Conservation (phyloP, 2,888 invertebrate genomes). For the Thymelicus acteon region DNA sequence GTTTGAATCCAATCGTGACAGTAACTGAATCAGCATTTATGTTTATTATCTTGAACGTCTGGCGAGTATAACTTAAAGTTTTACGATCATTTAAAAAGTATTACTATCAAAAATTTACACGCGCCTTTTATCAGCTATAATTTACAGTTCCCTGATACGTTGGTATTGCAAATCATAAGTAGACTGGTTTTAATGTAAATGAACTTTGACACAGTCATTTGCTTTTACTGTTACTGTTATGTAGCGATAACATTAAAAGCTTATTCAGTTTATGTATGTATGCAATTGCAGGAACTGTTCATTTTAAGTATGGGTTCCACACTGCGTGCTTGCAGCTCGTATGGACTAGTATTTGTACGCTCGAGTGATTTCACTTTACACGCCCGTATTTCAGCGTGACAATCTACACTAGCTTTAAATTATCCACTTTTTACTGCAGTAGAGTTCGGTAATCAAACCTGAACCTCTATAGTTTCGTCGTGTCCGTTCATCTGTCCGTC, state of each 20-base stretch:
- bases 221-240: constrained; percentile 8
- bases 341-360: too few species aligned
- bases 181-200: constrained; percentile 15
- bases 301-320: too few species aligned
- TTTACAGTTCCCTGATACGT: constrained; percentile 7
- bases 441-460: too few species aligned
- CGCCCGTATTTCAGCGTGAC: too few species aligned
- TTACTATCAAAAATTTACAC: constrained; percentile 19
- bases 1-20: not conserved
- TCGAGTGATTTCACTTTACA: too few species aligned
- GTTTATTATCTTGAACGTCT: not conserved
- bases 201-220: constrained; percentile 28
- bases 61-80: not conserved
- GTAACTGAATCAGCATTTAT: not conserved
- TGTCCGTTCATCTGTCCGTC: too few species aligned
- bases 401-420: too few species aligned
- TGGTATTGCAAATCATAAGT: not conserved
- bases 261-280: not conserved
- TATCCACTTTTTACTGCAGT: too few species aligned
- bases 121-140: constrained; percentile 15
- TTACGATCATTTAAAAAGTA: constrained; percentile 9
- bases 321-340: too few species aligned
- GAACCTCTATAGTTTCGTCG: too few species aligned
- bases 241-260: not conserved
- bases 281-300: too few species aligned